Base-by-base conservation (phyloP, 2,888 invertebrate genomes). In the Biston betularia region DNA sequence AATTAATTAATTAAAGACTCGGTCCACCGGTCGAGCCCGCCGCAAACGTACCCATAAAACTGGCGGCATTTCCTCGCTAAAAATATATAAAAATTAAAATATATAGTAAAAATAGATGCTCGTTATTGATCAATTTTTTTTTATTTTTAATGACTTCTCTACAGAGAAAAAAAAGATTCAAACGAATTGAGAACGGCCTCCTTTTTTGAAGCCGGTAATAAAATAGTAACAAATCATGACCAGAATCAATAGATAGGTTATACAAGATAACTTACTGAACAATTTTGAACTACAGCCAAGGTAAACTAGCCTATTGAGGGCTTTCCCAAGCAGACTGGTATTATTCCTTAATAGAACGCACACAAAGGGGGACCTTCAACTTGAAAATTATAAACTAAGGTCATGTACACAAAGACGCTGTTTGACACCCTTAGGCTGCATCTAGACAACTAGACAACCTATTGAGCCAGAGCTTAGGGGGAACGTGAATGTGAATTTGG, bases 381-480 rank as follows among this genome's bases (percentile, higher is more conserved):
- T 92, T 92, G 90, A 89, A 86, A 85, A 80, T 82, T 87, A 87
- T 88, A 89, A 86, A 86, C 84, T 90, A 92, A 93, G 93, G 92
- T 92, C 91, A 87, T 65, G 69, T 63, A 33, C 65, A 89, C 82
- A 89, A 89, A 87, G 77, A 66, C 70, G 67, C 74, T 76, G 80
- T 74, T 75, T 79, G 82, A 76, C 75, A 72, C 76, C 80, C 76
- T 82, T 81, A 82, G 83, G 80, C 81, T 87, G 87, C 89, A 90
- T 85, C 89, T 90, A 92, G 90, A 89, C 84, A 82, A 80, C 88
- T 89, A 90, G 89, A 81, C 86, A 78, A 87, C 73, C 72, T 66
- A 78, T 81, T 85, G 70, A 83, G 42, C 49, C 75, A 10, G 24
- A 49, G 49, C 5, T 15, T 75, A 68, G 69, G 85, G 86, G 85